These are phyloP conservation scores for Monopis laevigella DNA, from an alignment of 2,888 invertebrate genomes.

Conservation along the genomic window DNA sequence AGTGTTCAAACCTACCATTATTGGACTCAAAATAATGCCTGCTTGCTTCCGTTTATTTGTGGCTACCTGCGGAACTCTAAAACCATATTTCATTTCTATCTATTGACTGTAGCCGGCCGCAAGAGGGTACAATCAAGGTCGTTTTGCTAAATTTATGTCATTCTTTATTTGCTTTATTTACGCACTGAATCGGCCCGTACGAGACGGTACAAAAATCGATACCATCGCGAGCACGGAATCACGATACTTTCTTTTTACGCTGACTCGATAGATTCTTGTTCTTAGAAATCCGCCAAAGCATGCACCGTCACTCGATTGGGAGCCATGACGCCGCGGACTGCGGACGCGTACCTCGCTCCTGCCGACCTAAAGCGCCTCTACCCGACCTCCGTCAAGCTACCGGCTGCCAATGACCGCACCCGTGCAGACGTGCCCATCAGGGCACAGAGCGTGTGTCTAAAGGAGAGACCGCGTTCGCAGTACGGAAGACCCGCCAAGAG, in stretches of 20 bases:
- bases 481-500: slow-evolving; percentile 42
- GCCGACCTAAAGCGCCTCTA: slow-evolving; percentile 12
- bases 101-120: too few relatives aligned
- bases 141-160: slow-evolving; percentile 52
- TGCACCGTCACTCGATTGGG: neutral
- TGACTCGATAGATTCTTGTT: slow-evolving; percentile 32
- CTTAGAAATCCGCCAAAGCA: slow-evolving; percentile 21
- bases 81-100: too few relatives aligned
- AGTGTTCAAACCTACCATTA: too few relatives aligned
- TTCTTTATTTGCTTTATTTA: slow-evolving; percentile 55
- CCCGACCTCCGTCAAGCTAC: slow-evolving; percentile 1
- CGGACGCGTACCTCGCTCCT: slow-evolving; percentile 11
- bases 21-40: too few relatives aligned
- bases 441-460: slow-evolving; percentile 47
- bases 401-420: neutral
- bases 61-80: too few relatives aligned
- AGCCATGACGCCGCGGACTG: neutral
- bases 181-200: slow-evolving; percentile 19
- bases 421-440: slow-evolving; percentile 34
- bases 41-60: too few relatives aligned
- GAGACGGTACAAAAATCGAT: slow-evolving; percentile 7
- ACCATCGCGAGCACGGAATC: slow-evolving; percentile 5
- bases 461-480: slow-evolving; percentile 43
- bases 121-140: too few relatives aligned
- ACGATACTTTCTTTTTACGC: slow-evolving; percentile 54